A percentile compares a stretch with the other conserved stretches of the same genome.
phyloP scores from a whole-genome alignment of 2,797 vertebrate genomes.

The Menidia menidia region DNA sequence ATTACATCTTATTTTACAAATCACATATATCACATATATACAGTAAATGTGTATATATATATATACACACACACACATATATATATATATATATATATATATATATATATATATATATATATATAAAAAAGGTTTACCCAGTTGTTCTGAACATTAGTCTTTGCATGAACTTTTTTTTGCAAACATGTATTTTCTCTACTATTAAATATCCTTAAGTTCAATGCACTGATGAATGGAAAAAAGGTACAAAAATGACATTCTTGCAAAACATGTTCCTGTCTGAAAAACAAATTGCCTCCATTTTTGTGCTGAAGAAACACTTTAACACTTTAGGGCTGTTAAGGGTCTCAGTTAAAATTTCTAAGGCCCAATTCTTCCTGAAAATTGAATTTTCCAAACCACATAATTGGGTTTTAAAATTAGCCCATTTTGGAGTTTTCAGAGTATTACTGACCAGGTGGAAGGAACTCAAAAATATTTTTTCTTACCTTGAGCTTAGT shows the following conservation, averaged over 20 bases:
- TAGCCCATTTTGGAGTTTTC: conserved; percentile 2
- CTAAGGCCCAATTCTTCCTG: not conserved
- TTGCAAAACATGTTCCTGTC: not conserved
- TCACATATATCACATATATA: no score
- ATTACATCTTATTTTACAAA: not conserved
- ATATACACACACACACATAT: no score
- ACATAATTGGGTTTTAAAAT: conserved; percentile 17
- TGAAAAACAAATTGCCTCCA: not conserved
- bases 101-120: no score
- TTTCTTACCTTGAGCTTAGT: conserved; percentile 19
- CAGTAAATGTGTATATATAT: no score
- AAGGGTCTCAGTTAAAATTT: conserved; percentile 8
- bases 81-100: no score
- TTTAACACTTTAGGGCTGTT: not conserved
- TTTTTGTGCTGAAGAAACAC: not conserved
- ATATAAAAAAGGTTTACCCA: not conserved
- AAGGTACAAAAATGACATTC: not conserved
- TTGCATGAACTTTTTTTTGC: not conserved
- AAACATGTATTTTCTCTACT: conserved; percentile 3
- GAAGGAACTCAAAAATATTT: conserved; percentile 8
- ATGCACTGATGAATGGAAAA: not conserved
- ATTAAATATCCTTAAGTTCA: conserved; percentile 1
- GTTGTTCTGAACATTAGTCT: not conserved
- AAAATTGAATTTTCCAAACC: conserved; percentile 29
- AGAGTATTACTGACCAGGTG: conserved; percentile 1